Evolutionary conservation across 2,113 vertebrate genomes (phyloP), one percentile per base, ranked within the genome.

Genomic region (Xerus inauris): DNA sequence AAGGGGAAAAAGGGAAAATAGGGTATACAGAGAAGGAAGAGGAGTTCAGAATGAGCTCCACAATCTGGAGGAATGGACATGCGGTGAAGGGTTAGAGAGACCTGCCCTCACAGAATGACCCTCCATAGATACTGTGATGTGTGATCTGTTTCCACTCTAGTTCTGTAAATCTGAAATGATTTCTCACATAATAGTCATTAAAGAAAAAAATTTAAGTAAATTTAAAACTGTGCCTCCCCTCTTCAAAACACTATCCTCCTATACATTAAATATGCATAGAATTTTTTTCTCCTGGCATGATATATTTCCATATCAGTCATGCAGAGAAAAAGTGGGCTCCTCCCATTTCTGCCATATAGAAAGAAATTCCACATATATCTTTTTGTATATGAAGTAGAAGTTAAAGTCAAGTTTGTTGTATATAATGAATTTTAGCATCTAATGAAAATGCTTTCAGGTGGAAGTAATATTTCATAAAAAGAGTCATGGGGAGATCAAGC

Each of bases 371-470:
- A 7, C 24, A 26, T 35, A 45, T 26, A 71, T 16, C 3, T 65
- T 73, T 93, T 45, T 65, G 38, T 83, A 49, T 3, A 30, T 67
- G 64, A 85, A 83, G 45, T 49, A 85, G 49, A 95, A 72, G 4
- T 85, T 85, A 81, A 94, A 62, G 54, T 8, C 8, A 49, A 35
- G 32, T 89, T 95, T 86, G 19, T 89, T 77, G 7, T 26, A 26
- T 45, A 59, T 26, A 8, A 3, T 40, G 32, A 92, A 2, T 20
- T 84, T 94, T 92, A 79, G 47, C 81, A 73, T 87, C 80, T 82
- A 8, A 13, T 84, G 54, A 79, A 94, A 80, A 89, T 71, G n/a
- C 79, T 79, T 79, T 59, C 49, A 26, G 13, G 20, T 38, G 40
- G 59, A 54, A 71, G 19, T 89, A 65, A 14, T 71, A 49, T 42